A percentile compares a stretch with the other conserved stretches of the same genome.
Evolutionary conservation across 2,888 invertebrate genomes (phyloP).

Genomic region (Parnassius mnemosyne): DNA sequence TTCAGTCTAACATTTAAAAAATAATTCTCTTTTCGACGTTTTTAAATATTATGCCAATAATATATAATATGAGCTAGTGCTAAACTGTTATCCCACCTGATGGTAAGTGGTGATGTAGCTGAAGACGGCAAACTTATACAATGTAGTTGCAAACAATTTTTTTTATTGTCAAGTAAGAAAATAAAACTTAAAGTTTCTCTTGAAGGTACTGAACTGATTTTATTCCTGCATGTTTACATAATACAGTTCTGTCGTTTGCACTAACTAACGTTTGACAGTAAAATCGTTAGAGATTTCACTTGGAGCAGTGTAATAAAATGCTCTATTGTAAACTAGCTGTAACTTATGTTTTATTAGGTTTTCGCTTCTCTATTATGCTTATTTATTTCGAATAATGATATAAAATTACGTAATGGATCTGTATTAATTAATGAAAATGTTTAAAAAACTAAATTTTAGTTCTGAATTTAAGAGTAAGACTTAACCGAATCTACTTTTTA

Average conservation of each 20-base stretch:
- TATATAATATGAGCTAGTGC: too few species aligned
- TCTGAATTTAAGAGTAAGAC: too few species aligned
- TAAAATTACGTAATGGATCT: not conserved
- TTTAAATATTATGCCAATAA: too few species aligned
- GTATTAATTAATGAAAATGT: not conserved
- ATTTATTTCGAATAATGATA: not conserved
- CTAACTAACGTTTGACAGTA: conserved; percentile 22
- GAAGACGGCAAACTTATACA: too few species aligned
- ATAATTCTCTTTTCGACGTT: too few species aligned
- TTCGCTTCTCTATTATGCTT: conserved; percentile 12
- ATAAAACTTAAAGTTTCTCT: not conserved
- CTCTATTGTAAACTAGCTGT: conserved; percentile 38
- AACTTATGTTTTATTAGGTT: conserved; percentile 49
- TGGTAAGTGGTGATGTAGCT: too few species aligned
- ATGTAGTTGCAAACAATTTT: too few species aligned
- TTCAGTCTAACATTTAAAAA: too few species aligned
- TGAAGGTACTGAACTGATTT: not conserved
- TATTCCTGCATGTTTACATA: not conserved
- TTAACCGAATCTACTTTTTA: too few species aligned
- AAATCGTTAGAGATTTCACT: conserved; percentile 21
- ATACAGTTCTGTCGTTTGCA: conserved; percentile 16
- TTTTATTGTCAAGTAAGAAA: too few species aligned
- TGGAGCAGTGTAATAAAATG: conserved; percentile 42
- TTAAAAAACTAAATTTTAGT: not conserved
- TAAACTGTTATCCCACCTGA: too few species aligned